Conservation (phyloP, 2,797 vertebrate genomes). For the Xenops minutus region DNA sequence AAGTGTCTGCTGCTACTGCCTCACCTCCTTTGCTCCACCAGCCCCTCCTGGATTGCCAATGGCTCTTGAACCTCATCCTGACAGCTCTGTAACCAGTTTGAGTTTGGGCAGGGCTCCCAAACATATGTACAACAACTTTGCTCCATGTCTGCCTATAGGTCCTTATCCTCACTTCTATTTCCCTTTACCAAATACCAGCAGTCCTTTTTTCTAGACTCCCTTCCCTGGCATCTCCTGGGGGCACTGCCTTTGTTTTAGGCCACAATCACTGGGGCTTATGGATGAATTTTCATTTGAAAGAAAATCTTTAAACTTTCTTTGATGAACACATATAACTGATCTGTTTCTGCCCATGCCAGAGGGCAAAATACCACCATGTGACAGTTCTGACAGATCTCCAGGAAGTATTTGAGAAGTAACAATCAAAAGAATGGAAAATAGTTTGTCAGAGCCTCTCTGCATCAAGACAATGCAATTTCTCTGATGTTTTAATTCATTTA, state of each 20-base stretch:
- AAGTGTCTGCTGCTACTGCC: background rate
- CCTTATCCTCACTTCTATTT: background rate
- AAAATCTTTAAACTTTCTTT: background rate
- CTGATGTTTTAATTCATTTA: background rate
- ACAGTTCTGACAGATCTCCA: background rate
- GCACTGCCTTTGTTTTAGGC: background rate
- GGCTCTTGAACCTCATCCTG: background rate
- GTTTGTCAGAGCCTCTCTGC: background rate
- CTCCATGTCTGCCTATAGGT: fast-evolving
- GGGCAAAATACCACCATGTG: background rate
- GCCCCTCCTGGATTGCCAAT: background rate
- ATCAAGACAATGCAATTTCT: background rate
- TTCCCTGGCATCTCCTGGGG: background rate
- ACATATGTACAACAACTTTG: fast-evolving
- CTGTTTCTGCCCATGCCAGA: background rate
- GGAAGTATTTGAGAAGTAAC: background rate
- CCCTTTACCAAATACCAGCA: background rate
- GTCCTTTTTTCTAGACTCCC: background rate
- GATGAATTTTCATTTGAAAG: background rate
- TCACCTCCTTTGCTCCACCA: background rate
- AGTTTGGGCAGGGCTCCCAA: background rate
- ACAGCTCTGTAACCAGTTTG: background rate
- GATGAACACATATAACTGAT: background rate
- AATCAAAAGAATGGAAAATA: background rate
- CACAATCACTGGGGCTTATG: background rate